phyloP scores from a whole-genome alignment of 2,113 vertebrate genomes.

The Heterocephalus glaber region DNA sequence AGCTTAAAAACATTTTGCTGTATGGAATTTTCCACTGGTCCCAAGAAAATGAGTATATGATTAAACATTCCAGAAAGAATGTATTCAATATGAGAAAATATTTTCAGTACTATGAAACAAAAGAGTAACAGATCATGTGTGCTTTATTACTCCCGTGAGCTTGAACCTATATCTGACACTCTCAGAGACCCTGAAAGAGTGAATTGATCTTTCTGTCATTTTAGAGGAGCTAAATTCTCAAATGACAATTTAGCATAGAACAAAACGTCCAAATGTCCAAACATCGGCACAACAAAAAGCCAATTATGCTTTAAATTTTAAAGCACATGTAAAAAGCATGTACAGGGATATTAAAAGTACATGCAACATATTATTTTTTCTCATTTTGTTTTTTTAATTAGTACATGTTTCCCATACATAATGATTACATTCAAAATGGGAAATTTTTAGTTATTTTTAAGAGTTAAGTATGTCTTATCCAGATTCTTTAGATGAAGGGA shows the following conservation, averaged over 20 bases:
- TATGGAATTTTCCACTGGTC: background rate
- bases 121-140: background rate
- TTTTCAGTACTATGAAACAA: background rate
- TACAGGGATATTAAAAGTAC: background rate
- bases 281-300: background rate
- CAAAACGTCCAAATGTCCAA: background rate
- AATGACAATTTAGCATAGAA: background rate
- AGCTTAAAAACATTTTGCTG: background rate
- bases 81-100: background rate
- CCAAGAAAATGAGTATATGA: background rate
- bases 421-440: background rate
- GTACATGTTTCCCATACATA: background rate
- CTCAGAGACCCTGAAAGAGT: background rate
- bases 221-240: background rate
- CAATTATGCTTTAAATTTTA: background rate
- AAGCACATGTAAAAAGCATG: background rate
- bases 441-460: background rate
- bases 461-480: background rate
- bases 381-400: background rate
- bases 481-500: background rate
- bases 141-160: background rate
- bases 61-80: background rate
- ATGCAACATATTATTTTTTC: background rate
- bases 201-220: slow-evolving; percentile 47
- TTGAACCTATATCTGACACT: background rate